Conservation (phyloP, 2,113 vertebrate genomes). For the Callaeas wilsoni region DNA sequence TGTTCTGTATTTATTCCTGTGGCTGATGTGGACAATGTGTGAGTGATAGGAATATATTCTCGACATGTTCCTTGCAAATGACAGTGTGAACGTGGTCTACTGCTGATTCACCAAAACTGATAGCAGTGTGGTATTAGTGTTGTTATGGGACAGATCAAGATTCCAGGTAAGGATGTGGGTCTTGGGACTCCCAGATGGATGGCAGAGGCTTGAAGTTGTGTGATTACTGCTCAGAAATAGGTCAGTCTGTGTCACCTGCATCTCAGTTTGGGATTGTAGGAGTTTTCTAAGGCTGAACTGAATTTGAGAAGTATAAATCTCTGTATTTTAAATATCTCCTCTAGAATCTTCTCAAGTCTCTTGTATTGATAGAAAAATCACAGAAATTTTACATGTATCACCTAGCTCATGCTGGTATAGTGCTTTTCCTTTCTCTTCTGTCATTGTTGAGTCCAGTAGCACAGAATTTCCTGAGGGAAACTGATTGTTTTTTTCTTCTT, state of each 20-base stretch:
- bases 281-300: neutral
- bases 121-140: neutral
- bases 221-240: neutral
- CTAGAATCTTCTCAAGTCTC: neutral
- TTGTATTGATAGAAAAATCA: neutral
- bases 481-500: neutral
- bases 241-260: neutral
- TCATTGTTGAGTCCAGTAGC: neutral
- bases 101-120: neutral
- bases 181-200: neutral
- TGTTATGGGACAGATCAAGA: neutral
- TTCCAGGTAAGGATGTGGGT: neutral
- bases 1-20: neutral
- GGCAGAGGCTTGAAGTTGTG: neutral
- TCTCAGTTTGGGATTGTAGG: neutral
- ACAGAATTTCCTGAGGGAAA: neutral
- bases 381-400: neutral
- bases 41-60: neutral
- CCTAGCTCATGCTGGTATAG: neutral
- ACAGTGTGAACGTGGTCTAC: fast-evolving
- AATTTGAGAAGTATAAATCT: neutral
- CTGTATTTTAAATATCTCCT: neutral
- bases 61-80: neutral
- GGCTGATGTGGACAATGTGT: neutral
- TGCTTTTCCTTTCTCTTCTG: neutral